A percentile compares a stretch with the other conserved stretches of the same genome.
phyloP scores from a whole-genome alignment of 2,113 vertebrate species.

The Colinus virginianus region DNA sequence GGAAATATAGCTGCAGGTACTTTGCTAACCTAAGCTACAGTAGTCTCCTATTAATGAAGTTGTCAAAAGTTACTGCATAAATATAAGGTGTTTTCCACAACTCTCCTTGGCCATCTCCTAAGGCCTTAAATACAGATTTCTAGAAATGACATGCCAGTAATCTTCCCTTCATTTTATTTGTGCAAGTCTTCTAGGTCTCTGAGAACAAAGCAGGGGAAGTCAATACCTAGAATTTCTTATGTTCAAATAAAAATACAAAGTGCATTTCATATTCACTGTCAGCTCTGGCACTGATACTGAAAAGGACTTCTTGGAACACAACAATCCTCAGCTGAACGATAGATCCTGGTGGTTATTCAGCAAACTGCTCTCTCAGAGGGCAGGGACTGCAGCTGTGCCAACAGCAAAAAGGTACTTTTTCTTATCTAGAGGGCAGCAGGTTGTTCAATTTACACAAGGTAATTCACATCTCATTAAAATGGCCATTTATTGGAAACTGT shows the following conservation, averaged over 20 bases:
- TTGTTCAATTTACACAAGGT: not conserved
- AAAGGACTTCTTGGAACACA: not conserved
- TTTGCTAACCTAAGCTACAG: not conserved
- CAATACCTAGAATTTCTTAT: fast-evolving
- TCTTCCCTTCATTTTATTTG: not conserved
- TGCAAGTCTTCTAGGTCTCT: not conserved
- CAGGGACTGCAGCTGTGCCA: not conserved
- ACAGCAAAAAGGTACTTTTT: not conserved
- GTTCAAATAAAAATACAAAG: not conserved
- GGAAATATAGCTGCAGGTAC: not conserved
- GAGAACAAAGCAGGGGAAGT: not conserved
- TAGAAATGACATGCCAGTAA: fast-evolving
- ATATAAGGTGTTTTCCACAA: not conserved
- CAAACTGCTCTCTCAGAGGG: not conserved
- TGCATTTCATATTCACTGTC: not conserved
- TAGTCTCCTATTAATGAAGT: not conserved
- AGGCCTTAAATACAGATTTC: not conserved
- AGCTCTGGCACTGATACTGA: not conserved
- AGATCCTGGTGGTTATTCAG: not conserved
- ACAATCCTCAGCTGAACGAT: not conserved
- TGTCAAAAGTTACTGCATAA: not conserved
- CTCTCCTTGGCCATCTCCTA: not conserved
- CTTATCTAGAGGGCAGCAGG: too few relatives aligned
- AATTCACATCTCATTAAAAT: not conserved
- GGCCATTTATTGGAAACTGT: not conserved